These are phyloP conservation scores for Drosophila nannoptera DNA, from an alignment of 1,140 invertebrate species.

Conservation along the genomic window DNA sequence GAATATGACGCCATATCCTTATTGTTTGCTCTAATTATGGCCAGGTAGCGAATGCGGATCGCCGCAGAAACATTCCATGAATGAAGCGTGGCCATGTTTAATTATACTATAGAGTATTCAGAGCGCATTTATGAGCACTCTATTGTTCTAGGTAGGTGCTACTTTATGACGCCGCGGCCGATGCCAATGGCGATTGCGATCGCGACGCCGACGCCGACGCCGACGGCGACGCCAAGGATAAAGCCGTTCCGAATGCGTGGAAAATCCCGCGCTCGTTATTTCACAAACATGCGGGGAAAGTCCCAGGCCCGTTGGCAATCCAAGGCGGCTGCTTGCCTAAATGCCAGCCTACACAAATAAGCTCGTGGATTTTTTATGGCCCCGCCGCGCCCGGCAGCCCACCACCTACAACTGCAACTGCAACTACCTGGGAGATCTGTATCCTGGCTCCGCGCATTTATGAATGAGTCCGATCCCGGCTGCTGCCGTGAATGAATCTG, in stretches of 20 bases:
- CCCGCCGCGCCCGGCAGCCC: conserved; percentile 22
- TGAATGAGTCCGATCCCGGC: conserved; percentile 57
- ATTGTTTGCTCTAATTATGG: conserved; percentile 59
- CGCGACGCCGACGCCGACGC: conserved; percentile 7
- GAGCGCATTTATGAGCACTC: conserved; percentile 44
- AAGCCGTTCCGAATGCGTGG: conserved; percentile 47
- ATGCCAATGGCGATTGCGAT: conserved; percentile 3
- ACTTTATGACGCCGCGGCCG: conserved; percentile 45
- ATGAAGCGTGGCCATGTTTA: conserved; percentile 57
- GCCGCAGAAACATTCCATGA: conserved; percentile 51
- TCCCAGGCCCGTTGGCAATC: conserved; percentile 37
- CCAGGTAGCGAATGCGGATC: conserved; percentile 14
- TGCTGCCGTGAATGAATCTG: conserved; percentile 59
- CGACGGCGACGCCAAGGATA: not conserved
- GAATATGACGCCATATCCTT: conserved; percentile 54
- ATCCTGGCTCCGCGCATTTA: conserved; percentile 52
- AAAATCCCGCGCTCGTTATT: conserved; percentile 66
- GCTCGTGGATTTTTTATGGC: conserved; percentile 60
- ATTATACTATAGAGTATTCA: conserved; percentile 66
- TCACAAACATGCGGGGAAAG: conserved; percentile 60
- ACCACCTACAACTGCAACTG: conserved; percentile 23
- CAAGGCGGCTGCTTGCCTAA: conserved; percentile 64
- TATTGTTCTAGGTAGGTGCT: conserved; percentile 68
- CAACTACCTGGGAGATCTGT: conserved; percentile 8
- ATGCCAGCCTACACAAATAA: conserved; percentile 70